Percentiles rank a stretch among this genome's conserved stretches.
These are phyloP conservation scores for Sminthurides aquaticus DNA, from an alignment of 2,888 invertebrate genomes.

Conservation along the genomic window DNA sequence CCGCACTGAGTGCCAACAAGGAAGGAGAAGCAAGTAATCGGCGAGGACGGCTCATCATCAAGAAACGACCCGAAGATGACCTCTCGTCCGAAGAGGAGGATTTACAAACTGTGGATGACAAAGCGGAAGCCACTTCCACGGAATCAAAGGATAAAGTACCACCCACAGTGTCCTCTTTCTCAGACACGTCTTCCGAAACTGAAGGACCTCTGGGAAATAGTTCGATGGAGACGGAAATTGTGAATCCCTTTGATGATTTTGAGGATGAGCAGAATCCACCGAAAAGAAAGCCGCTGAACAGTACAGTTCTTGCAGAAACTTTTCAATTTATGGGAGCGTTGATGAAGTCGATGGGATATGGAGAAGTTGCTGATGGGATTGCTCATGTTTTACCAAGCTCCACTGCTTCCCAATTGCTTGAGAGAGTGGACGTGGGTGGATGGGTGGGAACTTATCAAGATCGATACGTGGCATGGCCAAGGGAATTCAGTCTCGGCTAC, in stretches of 20 bases:
- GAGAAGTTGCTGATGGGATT: conserved; percentile 40
- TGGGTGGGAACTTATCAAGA: conserved; percentile 39
- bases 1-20: not conserved
- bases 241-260: conserved; percentile 16
- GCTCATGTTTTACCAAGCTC: conserved; percentile 37
- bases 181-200: conserved; percentile 13
- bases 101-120: conserved; percentile 23
- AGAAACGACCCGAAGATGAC: conserved; percentile 39
- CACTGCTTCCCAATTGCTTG: conserved; percentile 38
- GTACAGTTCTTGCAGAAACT: conserved; percentile 39
- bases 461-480: conserved; percentile 33
- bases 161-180: conserved; percentile 25
- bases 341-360: conserved; percentile 36
- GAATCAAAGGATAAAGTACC: conserved; percentile 23
- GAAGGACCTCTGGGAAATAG: conserved; percentile 17
- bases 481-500: conserved; percentile 41
- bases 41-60: conserved; percentile 36
- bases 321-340: conserved; percentile 38
- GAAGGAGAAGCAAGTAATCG: conserved; percentile 26
- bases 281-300: conserved; percentile 34
- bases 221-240: conserved; percentile 19
- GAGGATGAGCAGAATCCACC: conserved; percentile 1
- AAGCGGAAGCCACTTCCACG: conserved; percentile 15
- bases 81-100: conserved; percentile 36
- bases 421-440: conserved; percentile 40